Evolutionary conservation across 2,113 vertebrate genomes (phyloP), one percentile per base, ranked within the genome.

Genomic region (Atrichornis clamosus): DNA sequence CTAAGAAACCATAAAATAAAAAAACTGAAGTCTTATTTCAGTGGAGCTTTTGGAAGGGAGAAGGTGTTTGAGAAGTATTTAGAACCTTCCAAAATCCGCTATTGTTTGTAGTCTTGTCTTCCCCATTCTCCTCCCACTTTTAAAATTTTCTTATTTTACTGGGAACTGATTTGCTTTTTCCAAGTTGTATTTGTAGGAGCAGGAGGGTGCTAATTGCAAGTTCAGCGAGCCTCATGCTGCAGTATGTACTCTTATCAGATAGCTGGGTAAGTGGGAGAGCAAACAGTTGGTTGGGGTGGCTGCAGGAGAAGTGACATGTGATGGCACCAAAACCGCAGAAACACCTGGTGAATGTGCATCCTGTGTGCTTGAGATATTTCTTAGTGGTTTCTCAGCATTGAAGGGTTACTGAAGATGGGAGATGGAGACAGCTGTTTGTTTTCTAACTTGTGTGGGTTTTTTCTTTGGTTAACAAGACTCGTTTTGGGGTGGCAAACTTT

Each of bases 261-360:
- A 72, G 77, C 37, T 32, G 58, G 60, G 62, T 42, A 39, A 75
- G 70, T 52, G 56, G 56, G n/a, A 53, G 26, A 82, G 87, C n/a
- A 16, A 56, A 86, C 58, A n/a, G 64, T 46, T 12, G 3, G 47
- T 52, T 70, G 73, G 79, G 91, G 89, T 84, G 93, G 59, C 87
- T 78, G 62, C 73, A 90, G 90, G 52, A 82, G 42, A 76, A 23
- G 50, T 10, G 65, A 68, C 86, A 33, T 18, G 35, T 58, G 84
- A 46, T 62, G 44, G 46, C 26, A 11, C 62, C 59, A 42, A 33
- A 85, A 87, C 95, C 84, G 0, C 96, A 85, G 65, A 2, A 37
- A 56, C 96, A 97, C 97, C 97, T 96, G 96, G 96, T 37, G 82
- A 65, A 78, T 6, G 30, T 11, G 79, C 20, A 42, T 62, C 68